A percentile compares a stretch with the other conserved stretches of the same genome.
Evolutionary conservation across 2,113 vertebrate genomes (phyloP).

Genomic region (Mellivora capensis): DNA sequence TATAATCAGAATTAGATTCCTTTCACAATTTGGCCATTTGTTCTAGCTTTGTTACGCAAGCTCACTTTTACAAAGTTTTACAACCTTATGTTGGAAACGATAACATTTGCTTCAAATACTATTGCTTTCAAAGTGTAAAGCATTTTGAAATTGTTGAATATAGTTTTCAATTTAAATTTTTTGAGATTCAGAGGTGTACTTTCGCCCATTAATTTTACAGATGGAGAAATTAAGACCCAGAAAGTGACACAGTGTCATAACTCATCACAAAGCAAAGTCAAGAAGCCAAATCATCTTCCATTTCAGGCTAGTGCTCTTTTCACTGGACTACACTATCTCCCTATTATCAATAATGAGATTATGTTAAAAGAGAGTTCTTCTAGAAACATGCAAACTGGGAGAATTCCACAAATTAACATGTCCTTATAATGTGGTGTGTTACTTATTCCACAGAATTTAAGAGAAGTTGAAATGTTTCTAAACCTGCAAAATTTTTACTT

Average conservation of each 20-base stretch:
- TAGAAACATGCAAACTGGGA: neutral
- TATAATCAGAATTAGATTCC: neutral
- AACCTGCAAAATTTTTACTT: neutral
- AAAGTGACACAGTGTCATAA: neutral
- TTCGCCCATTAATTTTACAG: neutral
- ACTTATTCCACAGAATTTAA: neutral
- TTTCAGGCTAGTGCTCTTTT: neutral
- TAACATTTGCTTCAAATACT: neutral
- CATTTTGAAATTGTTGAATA: slow-evolving; percentile 12
- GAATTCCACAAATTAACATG: neutral
- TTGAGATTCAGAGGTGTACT: neutral
- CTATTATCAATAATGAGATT: neutral
- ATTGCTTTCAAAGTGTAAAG: neutral
- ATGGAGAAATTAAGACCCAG: neutral
- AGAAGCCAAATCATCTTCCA: neutral
- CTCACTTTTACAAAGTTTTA: neutral
- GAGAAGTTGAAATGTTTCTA: neutral
- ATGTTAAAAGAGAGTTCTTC: neutral
- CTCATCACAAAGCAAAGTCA: neutral
- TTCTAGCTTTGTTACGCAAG: neutral
- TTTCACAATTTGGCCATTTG: neutral
- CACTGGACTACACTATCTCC: neutral
- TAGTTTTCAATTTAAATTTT: neutral
- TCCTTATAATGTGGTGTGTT: neutral
- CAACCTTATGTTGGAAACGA: neutral